Base-by-base conservation (phyloP, 2,888 invertebrate genomes). In the Apamea sordens region DNA sequence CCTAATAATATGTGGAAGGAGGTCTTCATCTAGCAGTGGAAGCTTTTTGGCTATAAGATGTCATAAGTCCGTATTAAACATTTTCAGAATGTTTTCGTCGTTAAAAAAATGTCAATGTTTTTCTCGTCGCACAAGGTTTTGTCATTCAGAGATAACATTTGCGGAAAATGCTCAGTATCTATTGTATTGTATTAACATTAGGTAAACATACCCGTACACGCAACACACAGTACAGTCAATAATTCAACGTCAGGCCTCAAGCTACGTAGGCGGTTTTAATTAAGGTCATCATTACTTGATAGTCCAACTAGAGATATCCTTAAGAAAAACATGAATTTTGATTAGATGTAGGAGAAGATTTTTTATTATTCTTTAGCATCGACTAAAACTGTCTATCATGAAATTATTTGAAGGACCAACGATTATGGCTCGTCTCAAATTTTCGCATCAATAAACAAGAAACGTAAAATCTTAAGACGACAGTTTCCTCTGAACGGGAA, bases 231-330 rank as follows among this genome's bases (percentile, higher is more conserved):
- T 41, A 67, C 65, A 73, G 64, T 47, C 41, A 74, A 78, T 69
- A 61, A 36, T 64, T 73, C 67, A 75, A 73, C 65, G 50, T 70
- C 74, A 69, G 36, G 63, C 68, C 44, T 28, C n/a, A 13, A 47
- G 67, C 32, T 56, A 84, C 76, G 82, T 79, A 76, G 86, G 88
- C 69, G 78, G 87, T 72, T 78, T 76, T 88, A 88, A 88, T 88
- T 88, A 85, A 88, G 83, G 87, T 67, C 83, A 71, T 21, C 21
- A 59, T 71, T 75, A 75, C 73, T 73, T 80, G 70, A 76, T 68
- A 75, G 61, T 79, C 76, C 68, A 79, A 69, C 73, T 78, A 56
- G 67, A 78, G 75, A 82, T 81, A 81, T 77, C 79, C 73, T 75
- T n/a, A 56, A 75, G 74, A 79, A 82, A 73, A 82, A 69, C 11